Evolutionary conservation across 2,888 invertebrate genomes (phyloP).

Genomic region (Steinernema carpocapsae): DNA sequence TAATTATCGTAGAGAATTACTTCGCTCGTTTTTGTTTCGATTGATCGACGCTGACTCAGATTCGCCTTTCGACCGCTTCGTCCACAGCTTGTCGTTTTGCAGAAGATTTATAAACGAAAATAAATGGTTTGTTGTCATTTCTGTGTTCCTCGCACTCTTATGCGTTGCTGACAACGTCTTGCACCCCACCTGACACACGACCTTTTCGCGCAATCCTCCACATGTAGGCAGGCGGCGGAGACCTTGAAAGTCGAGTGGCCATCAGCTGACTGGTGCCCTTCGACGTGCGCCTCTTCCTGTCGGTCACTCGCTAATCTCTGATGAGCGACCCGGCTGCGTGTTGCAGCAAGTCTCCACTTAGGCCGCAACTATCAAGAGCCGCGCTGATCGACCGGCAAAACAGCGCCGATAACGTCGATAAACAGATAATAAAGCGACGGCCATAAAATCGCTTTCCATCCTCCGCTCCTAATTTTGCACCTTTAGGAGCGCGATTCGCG

Average conservation of each 20-base stretch:
- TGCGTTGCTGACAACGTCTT: background rate
- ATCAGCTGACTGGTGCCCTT: background rate
- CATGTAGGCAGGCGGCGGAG: background rate
- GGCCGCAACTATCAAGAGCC: background rate
- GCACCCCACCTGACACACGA: background rate
- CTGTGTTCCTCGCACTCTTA: background rate
- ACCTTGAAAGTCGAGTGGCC: slow-evolving; percentile 13
- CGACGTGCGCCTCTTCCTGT: background rate
- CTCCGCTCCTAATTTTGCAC: background rate
- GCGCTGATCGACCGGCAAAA: background rate
- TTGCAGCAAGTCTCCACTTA: background rate
- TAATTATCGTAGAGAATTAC: background rate
- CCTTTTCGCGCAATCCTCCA: background rate
- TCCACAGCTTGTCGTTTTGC: background rate
- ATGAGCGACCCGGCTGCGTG: background rate
- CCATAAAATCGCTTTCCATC: background rate
- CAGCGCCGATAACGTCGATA: slow-evolving; percentile 5
- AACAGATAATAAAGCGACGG: slow-evolving; percentile 6
- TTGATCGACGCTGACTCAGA: background rate
- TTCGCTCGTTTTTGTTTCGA: background rate
- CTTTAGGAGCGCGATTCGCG: too few relatives aligned
- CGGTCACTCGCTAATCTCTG: slow-evolving; percentile 9
- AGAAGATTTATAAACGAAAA: background rate
- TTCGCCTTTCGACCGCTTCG: background rate
- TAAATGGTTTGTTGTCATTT: background rate